Evolutionary conservation across 2,797 vertebrate genomes (phyloP), one percentile per base, ranked within the genome.

Genomic region (Etheostoma nigrum): DNA sequence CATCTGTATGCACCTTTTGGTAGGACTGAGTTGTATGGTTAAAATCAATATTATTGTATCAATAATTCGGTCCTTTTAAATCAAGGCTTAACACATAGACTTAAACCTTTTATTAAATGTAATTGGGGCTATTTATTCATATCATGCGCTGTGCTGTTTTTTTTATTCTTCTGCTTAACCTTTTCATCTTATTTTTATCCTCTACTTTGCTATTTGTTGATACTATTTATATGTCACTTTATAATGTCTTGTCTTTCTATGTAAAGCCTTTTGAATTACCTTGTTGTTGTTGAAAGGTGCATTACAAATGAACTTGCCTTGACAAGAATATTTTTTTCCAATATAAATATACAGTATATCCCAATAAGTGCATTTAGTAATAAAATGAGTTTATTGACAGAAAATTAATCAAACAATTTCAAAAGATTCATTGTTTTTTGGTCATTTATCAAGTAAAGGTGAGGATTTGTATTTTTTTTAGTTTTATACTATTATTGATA

Each of bases 41-140:
- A 5, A 44, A 44, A n/a, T 57, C 8, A 48, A 18, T 16, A 21
- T 42, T 33, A 33, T 51, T 25, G 1, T 12, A 45, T 21, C 45
- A 42, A 30, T 63, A 16, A 5, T 47, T 52, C 6, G 42, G 16
- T 27, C 12, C 1, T 58, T 74, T 48, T 4, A 0, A 60, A 57
- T 53, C 14, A 55, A 55, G 21, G 44, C 25, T 63, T 57, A 14
- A 44, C 11, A 44, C 42, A 44, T 42, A 9, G 10, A 40, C 10
- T 40, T 18, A 23, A 47, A 44, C 5, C 55, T 75, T 72, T 52
- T 72, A 67, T 84, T 51, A 5, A 33, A 57, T 64, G 45, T n/a
- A 27, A 77, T 65, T 30, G 15, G 12, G 23, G n/a, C n/a, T 57
- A n/a, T 70, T 71, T 48, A 48, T 27, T 44, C 10, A 33, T n/a